Conservation (phyloP, 2,888 invertebrate species). For the Metalampra italica region DNA sequence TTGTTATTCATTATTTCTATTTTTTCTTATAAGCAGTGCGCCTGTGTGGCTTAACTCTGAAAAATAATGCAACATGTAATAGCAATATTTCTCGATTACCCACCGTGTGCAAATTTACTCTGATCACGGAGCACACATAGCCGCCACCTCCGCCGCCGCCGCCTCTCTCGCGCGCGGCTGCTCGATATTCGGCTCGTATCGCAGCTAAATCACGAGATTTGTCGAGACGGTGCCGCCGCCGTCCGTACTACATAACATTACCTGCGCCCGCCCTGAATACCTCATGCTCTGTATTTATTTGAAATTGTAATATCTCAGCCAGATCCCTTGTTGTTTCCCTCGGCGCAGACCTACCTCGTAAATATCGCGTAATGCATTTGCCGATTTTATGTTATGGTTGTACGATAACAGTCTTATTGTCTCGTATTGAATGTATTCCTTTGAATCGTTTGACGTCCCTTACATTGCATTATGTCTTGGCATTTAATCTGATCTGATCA, state of each 20-base stretch:
- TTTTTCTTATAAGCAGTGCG: background rate
- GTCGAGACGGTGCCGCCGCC: constrained; percentile 66
- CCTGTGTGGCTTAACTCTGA: constrained; percentile 10
- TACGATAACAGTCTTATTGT: constrained; percentile 50
- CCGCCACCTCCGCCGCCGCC: constrained; percentile 17
- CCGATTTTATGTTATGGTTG: constrained; percentile 52
- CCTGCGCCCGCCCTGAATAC: constrained; percentile 72
- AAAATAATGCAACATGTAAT: constrained; percentile 35
- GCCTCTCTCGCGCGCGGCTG: constrained; percentile 19
- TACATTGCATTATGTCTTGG: no score
- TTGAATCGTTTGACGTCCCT: constrained; percentile 5
- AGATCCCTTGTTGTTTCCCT: constrained; percentile 69
- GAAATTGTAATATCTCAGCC: constrained; percentile 74
- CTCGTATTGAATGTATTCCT: constrained; percentile 38
- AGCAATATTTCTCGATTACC: constrained; percentile 68
- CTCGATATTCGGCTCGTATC: constrained; percentile 74
- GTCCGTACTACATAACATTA: constrained; percentile 70
- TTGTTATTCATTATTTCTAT: no score
- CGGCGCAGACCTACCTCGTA: constrained; percentile 62
- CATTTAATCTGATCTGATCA: background rate
- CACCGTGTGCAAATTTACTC: constrained; percentile 69
- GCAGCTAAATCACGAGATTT: constrained; percentile 77
- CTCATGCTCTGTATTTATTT: constrained; percentile 76
- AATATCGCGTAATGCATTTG: constrained; percentile 66
- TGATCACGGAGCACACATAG: constrained; percentile 70